Evolutionary conservation across 2,888 invertebrate genomes (phyloP), one percentile per base, ranked within the genome.

Genomic region (Drymonia ruficornis): DNA sequence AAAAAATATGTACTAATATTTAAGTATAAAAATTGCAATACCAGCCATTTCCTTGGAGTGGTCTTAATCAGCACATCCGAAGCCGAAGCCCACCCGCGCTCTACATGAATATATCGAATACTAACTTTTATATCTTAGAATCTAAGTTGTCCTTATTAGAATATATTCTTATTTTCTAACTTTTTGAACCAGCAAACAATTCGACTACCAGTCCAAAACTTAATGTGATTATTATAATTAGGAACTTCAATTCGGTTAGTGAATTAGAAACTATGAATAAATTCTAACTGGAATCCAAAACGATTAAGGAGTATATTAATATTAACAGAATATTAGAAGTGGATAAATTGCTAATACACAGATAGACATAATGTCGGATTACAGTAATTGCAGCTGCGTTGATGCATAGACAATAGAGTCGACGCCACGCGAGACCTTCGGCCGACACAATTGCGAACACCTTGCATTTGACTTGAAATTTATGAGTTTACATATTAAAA

Each of bases 21-120:
- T 38, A 48, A 42, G 52, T 49, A 49, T 53, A 46, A 44, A 50
- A 51, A 46, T 52, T 50, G 60, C 53, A 55, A 59, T 60, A 47
- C 46, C 42, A 43, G 43, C 53, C 55, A 66, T 59, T 62, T 67
- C 46, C 51, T 54, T 50, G 46, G 44, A 54, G 47, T 65, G 55
- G 49, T 54, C 48, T 43, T 28, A 34, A 69, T 68, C 65, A 68
- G 71, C 71, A 76, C 67, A 71, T 69, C 62, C 69, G 23, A 23
- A 23, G 74, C 76, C 73, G 75, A 85, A 84, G 89, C 88, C 89
- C 89, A 84, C 87, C 88, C 87, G 88, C 87, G 87, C 87, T 86
- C 82, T 68, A 29, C 59, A 62, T 49, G 55, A 50, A 50, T 66
- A 15, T 36, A 47, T 28, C 48, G 42, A 23, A 23, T 6, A 23